Evolutionary conservation across 2,797 vertebrate species (phyloP).

Genomic region (Echeneis naucrates): DNA sequence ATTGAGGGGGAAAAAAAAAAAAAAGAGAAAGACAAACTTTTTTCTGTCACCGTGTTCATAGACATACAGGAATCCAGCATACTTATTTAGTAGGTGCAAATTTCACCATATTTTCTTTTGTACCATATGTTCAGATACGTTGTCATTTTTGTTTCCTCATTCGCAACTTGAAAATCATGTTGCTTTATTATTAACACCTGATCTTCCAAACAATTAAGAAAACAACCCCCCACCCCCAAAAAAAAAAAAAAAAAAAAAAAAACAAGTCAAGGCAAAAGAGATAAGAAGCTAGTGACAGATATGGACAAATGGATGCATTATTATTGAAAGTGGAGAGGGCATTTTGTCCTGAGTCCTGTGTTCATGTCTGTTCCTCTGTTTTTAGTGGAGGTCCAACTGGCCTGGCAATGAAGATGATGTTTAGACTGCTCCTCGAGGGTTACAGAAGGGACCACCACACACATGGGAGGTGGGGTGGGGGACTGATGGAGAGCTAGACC

Average conservation of each 20-base stretch:
- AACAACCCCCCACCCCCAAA: too few species aligned
- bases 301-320: neutral
- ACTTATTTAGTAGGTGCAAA: too few species aligned
- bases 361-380: constrained; percentile 70
- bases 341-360: constrained; percentile 43
- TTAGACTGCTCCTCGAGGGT: constrained; percentile 64
- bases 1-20: constrained; percentile 13
- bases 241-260: too few species aligned
- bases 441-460: constrained; percentile 53
- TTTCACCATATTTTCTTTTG: too few species aligned
- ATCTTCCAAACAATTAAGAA: constrained; percentile 7
- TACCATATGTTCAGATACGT: too few species aligned
- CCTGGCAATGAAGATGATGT: constrained; percentile 56
- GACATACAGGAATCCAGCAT: constrained; percentile 17
- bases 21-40: constrained; percentile 12
- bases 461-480: constrained; percentile 43
- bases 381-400: constrained; percentile 64
- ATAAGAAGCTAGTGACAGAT: neutral
- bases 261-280: neutral
- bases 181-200: constrained; percentile 4
- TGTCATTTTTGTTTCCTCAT: neutral
- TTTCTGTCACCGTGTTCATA: constrained; percentile 17
- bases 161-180: neutral
- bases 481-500: constrained; percentile 42
- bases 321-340: constrained; percentile 25